phyloP scores from a whole-genome alignment of 2,113 vertebrate species.

The Dolichotis patagonum region DNA sequence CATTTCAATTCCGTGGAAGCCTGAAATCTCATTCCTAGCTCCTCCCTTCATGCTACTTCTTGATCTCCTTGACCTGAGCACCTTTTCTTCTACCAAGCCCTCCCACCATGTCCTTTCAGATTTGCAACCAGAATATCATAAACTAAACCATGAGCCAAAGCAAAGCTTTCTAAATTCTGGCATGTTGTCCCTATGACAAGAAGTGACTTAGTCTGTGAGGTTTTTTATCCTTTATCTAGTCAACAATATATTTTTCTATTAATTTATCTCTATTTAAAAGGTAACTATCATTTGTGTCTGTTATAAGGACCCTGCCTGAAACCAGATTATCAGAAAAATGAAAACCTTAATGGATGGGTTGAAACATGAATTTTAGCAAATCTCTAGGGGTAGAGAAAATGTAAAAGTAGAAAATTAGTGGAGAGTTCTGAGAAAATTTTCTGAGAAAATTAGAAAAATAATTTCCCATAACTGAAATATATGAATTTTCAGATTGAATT shows the following conservation, averaged over 20 bases:
- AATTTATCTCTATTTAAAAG: neutral
- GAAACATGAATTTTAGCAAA: neutral
- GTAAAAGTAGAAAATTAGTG: neutral
- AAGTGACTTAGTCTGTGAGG: neutral
- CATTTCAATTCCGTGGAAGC: neutral
- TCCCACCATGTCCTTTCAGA: neutral
- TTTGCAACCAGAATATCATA: neutral
- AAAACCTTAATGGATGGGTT: neutral
- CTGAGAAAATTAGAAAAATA: constrained; percentile 12
- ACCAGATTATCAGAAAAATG: neutral
- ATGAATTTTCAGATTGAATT: constrained; percentile 34
- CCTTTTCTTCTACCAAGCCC: neutral
- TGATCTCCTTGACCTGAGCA: neutral
- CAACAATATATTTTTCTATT: constrained; percentile 1
- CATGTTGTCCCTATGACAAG: neutral
- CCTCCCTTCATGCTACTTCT: neutral
- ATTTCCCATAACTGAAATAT: neutral
- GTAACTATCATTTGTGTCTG: neutral
- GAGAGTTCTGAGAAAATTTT: neutral
- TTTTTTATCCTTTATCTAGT: neutral
- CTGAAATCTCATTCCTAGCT: neutral
- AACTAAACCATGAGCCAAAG: neutral
- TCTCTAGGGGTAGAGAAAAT: neutral
- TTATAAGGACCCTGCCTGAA: neutral
- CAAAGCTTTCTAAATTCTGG: neutral